Evolutionary conservation across 2,797 vertebrate genomes (phyloP).

Genomic region (Liasis olivaceus): DNA sequence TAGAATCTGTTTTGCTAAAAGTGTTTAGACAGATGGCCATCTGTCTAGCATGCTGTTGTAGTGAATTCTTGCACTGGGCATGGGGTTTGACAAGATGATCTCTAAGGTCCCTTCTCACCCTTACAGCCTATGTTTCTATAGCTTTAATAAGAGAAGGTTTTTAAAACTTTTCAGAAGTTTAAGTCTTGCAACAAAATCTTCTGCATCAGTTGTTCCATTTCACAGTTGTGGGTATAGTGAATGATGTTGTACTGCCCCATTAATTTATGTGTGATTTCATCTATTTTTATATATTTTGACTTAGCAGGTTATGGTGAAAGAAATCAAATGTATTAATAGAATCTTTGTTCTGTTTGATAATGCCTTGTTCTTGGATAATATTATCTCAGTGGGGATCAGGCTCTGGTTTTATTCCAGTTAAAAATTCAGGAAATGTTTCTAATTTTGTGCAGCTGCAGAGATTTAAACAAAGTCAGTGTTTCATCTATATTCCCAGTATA

Average conservation of each 20-base stretch:
- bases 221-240: background rate
- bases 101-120: background rate
- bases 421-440: conserved; percentile 23
- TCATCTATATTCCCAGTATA: conserved; percentile 14
- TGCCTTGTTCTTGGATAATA: conserved; percentile 21
- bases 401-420: conserved; percentile 16
- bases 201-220: background rate
- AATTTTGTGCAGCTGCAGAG: background rate
- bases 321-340: background rate
- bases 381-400: background rate
- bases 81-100: background rate
- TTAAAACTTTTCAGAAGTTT: background rate
- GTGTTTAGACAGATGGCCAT: background rate
- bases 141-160: background rate
- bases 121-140: background rate
- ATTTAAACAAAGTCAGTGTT: conserved; percentile 5
- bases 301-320: background rate
- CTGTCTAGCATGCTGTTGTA: background rate
- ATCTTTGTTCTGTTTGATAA: background rate
- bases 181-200: background rate
- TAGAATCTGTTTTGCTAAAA: background rate
- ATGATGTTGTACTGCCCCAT: background rate
- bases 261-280: background rate
- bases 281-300: background rate
- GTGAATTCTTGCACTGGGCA: background rate